Evolutionary conservation across 1,140 invertebrate species (phyloP).

Genomic region (Brachionus koreanus): DNA sequence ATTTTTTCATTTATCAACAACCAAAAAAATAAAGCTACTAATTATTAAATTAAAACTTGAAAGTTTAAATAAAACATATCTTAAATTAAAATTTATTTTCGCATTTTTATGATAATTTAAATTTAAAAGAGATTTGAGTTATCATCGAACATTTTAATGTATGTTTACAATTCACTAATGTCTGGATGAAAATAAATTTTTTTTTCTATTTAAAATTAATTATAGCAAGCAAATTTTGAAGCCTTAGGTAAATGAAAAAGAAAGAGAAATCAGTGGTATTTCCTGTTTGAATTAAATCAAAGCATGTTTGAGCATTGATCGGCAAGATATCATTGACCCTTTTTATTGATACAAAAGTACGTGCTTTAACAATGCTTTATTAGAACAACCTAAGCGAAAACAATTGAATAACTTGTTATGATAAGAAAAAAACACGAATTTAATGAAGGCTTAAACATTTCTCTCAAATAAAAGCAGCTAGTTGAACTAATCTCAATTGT

Average conservation of each 20-base stretch:
- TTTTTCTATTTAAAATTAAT: no score
- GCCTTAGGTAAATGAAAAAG: not conserved
- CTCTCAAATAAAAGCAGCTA: not conserved
- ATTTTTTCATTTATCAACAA: no score
- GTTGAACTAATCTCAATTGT: conserved; percentile 3
- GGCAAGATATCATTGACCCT: not conserved
- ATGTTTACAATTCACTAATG: not conserved
- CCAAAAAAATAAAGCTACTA: no score
- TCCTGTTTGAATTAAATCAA: not conserved
- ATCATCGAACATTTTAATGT: not conserved
- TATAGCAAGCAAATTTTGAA: no score
- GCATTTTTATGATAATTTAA: not conserved
- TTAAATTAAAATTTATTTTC: not conserved
- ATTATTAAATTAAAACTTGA: not conserved
- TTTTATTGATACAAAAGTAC: not conserved
- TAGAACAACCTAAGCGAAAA: not conserved
- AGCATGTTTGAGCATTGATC: not conserved
- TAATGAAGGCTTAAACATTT: not conserved
- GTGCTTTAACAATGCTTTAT: not conserved
- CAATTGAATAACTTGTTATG: not conserved
- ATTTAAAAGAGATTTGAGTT: not conserved
- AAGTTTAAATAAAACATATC: not conserved
- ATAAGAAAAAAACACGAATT: conserved; percentile 17
- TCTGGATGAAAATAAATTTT: no score
- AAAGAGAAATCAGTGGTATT: not conserved